Conservation (phyloP, 2,797 vertebrate genomes). For the Platalea minor region DNA sequence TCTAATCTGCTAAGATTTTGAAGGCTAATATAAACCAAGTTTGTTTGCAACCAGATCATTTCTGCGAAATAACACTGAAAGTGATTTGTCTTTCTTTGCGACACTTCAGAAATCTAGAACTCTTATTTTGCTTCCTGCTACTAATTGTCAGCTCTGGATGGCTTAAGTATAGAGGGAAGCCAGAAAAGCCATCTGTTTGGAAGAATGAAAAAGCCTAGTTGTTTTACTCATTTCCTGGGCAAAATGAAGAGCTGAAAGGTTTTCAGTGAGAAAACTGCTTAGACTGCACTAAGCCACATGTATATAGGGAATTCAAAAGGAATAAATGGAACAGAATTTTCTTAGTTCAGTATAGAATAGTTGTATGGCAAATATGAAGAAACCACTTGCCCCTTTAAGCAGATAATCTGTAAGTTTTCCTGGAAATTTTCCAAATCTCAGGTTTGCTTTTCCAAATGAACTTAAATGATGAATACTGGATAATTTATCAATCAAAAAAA, state of each 20-base stretch:
- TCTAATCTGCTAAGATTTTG: background rate
- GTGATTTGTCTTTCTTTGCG: background rate
- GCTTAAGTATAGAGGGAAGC: slow-evolving; percentile 50
- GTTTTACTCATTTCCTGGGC: slow-evolving; percentile 69
- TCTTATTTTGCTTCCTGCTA: slow-evolving; percentile 55
- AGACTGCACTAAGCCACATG: slow-evolving; percentile 66
- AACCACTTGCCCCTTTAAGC: background rate
- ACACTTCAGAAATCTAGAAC: slow-evolving; percentile 30
- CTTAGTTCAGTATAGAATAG: slow-evolving; percentile 2
- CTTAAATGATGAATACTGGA: background rate
- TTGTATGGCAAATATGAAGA: background rate
- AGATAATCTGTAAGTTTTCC: background rate
- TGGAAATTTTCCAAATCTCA: background rate
- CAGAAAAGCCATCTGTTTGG: slow-evolving; percentile 68
- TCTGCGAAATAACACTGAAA: background rate
- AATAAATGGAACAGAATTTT: slow-evolving; percentile 30
- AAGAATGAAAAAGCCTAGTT: slow-evolving; percentile 63
- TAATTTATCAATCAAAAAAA: background rate
- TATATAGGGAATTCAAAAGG: slow-evolving; percentile 12
- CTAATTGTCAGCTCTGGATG: slow-evolving; percentile 52
- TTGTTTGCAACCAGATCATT: background rate
- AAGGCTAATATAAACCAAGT: background rate
- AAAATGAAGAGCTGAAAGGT: slow-evolving; percentile 66
- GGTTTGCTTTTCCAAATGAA: background rate
- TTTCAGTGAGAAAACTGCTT: slow-evolving; percentile 67